Percentiles rank a stretch among this genome's conserved stretches.
phyloP scores from a whole-genome alignment of 2,797 vertebrate genomes.

The Sebastes cheni region DNA sequence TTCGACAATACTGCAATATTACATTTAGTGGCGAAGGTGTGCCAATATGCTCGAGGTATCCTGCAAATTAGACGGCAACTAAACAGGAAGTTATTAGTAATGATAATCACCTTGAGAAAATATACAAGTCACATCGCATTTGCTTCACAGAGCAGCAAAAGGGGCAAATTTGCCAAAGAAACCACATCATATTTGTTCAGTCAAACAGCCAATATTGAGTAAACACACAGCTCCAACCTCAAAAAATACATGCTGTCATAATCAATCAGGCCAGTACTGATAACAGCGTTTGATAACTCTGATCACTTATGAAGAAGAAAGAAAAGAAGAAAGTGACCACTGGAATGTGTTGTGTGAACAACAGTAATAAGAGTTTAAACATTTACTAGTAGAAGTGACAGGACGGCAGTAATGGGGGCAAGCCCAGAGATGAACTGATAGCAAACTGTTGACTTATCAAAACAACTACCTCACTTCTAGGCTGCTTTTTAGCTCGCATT shows the following conservation, averaged over 20 bases:
- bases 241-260: slow-evolving; percentile 16
- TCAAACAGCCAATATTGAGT: background rate
- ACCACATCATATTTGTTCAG: background rate
- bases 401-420: slow-evolving; percentile 28
- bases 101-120: background rate
- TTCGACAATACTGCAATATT: slow-evolving; percentile 16
- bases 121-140: background rate
- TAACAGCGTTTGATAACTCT: slow-evolving; percentile 26
- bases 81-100: background rate
- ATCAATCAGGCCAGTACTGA: slow-evolving; percentile 39
- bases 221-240: slow-evolving; percentile 7
- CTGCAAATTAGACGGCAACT: background rate
- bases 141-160: background rate
- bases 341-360: slow-evolving; percentile 15
- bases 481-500: slow-evolving; percentile 16
- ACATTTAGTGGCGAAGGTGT: background rate
- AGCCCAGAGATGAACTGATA: slow-evolving; percentile 51
- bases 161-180: background rate
- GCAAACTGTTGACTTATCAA: slow-evolving; percentile 28
- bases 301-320: slow-evolving; percentile 14
- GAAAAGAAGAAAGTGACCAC: slow-evolving; percentile 46
- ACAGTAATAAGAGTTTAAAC: slow-evolving; percentile 58
- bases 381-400: slow-evolving; percentile 58
- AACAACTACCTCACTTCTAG: slow-evolving; percentile 17
- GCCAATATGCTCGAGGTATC: slow-evolving; percentile 2